phyloP scores from a whole-genome alignment of 2,797 vertebrate species.

The Danionella dracula region DNA sequence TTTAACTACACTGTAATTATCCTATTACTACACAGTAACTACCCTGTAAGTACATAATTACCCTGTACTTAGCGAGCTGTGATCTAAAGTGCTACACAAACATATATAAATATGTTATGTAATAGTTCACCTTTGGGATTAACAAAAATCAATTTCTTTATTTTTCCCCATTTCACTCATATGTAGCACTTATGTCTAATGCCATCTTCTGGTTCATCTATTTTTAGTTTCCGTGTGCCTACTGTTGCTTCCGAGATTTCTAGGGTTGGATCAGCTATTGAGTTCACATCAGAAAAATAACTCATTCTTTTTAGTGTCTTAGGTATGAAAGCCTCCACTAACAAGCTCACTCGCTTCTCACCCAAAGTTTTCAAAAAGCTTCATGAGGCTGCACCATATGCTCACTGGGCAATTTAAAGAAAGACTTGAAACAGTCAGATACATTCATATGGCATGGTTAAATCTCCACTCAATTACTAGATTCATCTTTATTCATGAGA shows the following conservation, averaged over 20 bases:
- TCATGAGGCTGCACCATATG: not conserved
- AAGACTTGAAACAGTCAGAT: conserved; percentile 1
- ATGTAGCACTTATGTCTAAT: too few species aligned
- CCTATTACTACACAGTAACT: too few species aligned
- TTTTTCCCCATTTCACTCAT: too few species aligned
- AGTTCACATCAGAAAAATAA: not conserved
- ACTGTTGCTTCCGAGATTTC: not conserved
- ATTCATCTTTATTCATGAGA: conserved; percentile 15
- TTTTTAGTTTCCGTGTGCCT: not conserved
- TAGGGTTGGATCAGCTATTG: not conserved
- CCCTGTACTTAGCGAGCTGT: too few species aligned
- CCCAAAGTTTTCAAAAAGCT: conserved; percentile 8
- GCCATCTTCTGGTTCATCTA: too few species aligned
- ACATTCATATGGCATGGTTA: conserved; percentile 2
- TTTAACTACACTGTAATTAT: too few species aligned
- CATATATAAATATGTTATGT: too few species aligned
- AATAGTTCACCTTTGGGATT: too few species aligned
- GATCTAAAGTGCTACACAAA: too few species aligned
- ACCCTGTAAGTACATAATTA: too few species aligned
- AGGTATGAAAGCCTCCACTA: not conserved
- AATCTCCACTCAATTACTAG: not conserved
- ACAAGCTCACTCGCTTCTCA: not conserved
- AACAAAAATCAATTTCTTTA: too few species aligned
- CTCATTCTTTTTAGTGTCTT: not conserved
- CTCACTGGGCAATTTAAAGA: conserved; percentile 4